Base-by-base conservation (phyloP, 2,797 vertebrate genomes). In the Xiphophorus birchmanni region DNA sequence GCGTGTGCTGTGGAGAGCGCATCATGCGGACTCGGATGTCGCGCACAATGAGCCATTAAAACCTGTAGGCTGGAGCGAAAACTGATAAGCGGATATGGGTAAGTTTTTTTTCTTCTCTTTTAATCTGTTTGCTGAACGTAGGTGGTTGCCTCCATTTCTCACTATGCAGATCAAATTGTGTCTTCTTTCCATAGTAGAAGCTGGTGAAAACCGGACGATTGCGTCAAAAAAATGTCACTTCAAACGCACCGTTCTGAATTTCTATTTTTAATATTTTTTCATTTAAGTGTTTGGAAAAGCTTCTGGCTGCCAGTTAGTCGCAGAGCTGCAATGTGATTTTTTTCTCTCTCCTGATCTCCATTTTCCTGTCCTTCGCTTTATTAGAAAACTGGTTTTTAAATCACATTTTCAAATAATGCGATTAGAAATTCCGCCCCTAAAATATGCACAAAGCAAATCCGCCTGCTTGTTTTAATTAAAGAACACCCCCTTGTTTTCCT, bases 41-140 rank as follows among this genome's bases (percentile, higher is more conserved):
- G 91, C 88, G 91, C 93, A 90, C 87, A 69, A 89, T 90, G 93
- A 94, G 93, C 92, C 93, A 93, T 89, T 96, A 93, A 94, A 94
- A 94, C 91, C 92, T 94, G 92, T 94, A 89, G 93, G 91, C 93
- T 93, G 95, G 93, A 94, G 92, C 91, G 91, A 90, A 95, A 90
- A 95, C 89, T 91, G 88, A 95, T 85, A 92, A 80, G 94, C 93
- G 91, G 95, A 94, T 87, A 96, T 96, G 95, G 95, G 95, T 96
- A 92, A 96, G 95, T 95, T 92, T 84, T 48, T 45, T 54, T 23
- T 32, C 32, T 7, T 52, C 50, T 87, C 26, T 74, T 54, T 45
- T 60, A 11, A 32, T 67, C 4, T 26, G 1, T 75, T 69, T 26
- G 73, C 67, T 47, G 26, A 47, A 32, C 2, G 58, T 77, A 76